Percentiles rank a stretch among this genome's conserved stretches.
phyloP scores from a whole-genome alignment of 2,797 vertebrate species.

The Rallus crepitans region DNA sequence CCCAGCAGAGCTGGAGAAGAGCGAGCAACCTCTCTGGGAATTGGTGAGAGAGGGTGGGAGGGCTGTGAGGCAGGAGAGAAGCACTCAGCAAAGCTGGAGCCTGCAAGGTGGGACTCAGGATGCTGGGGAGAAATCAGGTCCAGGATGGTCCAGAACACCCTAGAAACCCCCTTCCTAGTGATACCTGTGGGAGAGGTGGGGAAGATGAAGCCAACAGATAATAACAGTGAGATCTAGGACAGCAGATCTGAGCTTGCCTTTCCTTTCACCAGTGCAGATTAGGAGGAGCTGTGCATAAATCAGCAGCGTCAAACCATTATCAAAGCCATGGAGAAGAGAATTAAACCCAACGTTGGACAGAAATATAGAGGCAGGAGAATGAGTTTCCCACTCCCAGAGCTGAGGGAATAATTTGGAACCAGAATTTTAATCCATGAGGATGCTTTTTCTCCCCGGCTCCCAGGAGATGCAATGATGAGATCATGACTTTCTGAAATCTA shows the following conservation, averaged over 20 bases:
- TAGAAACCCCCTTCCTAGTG: neutral
- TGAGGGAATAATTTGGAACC: neutral
- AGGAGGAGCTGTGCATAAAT: neutral
- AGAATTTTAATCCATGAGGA: neutral
- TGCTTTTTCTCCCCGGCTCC: neutral
- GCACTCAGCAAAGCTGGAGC: neutral
- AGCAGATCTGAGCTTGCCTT: neutral
- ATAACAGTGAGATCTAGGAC: neutral
- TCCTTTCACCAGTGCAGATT: neutral
- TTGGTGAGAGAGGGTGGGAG: neutral
- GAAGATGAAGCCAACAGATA: neutral
- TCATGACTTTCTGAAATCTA: slow-evolving; percentile 5
- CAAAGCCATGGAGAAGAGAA: neutral
- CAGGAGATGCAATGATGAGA: neutral
- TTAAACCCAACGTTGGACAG: fast-evolving
- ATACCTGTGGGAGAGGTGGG: neutral
- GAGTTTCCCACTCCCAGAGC: neutral
- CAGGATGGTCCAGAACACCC: neutral
- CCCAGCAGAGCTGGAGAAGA: neutral
- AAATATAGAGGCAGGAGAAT: neutral
- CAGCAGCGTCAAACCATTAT: neutral
- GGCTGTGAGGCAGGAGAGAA: neutral
- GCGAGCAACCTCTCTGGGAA: neutral
- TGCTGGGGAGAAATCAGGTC: neutral
- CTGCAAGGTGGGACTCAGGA: neutral